Evolutionary conservation across 2,113 vertebrate genomes (phyloP).

Genomic region (Myanophis thanlyinensis): DNA sequence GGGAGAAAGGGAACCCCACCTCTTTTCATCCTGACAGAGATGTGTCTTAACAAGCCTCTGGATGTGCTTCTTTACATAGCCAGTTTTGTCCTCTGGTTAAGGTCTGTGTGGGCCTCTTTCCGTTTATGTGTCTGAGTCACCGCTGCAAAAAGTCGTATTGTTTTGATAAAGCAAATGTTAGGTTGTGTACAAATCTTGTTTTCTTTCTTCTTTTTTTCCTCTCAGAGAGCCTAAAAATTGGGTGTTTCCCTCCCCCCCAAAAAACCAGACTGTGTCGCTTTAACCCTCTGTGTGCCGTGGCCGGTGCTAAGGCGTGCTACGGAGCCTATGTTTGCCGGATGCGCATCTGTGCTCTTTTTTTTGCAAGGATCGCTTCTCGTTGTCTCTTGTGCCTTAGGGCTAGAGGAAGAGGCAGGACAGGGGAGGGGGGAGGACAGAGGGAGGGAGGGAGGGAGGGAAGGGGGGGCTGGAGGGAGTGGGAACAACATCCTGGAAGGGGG

Average conservation of each 20-base stretch:
- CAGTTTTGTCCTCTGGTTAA: background rate
- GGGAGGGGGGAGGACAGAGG: background rate
- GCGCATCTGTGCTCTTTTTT: constrained; percentile 23
- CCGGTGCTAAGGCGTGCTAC: constrained; percentile 53
- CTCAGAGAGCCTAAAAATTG: constrained; percentile 67
- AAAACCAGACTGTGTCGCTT: constrained; percentile 51
- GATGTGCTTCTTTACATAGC: background rate
- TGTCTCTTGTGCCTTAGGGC: constrained; percentile 34
- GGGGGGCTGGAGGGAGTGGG: background rate
- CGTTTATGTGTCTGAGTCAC: background rate
- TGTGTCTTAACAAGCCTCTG: background rate
- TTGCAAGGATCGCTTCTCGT: constrained; percentile 44
- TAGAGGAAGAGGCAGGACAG: constrained; percentile 25
- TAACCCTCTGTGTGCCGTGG: constrained; percentile 42
- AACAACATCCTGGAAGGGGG: background rate
- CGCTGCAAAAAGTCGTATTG: background rate
- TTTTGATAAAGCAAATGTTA: constrained; percentile 30
- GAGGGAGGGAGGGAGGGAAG: background rate
- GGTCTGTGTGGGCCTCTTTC: background rate
- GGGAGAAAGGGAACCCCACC: background rate
- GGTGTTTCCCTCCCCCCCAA: constrained; percentile 44
- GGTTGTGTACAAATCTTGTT: constrained; percentile 60
- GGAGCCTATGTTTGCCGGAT: constrained; percentile 46
- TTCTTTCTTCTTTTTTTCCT: constrained; percentile 67
- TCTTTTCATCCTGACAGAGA: background rate